A percentile compares a stretch with the other conserved stretches of the same genome.
These are phyloP conservation scores for Tychaedon coryphoeus DNA, from an alignment of 2,113 vertebrate genomes.

Conservation along the genomic window DNA sequence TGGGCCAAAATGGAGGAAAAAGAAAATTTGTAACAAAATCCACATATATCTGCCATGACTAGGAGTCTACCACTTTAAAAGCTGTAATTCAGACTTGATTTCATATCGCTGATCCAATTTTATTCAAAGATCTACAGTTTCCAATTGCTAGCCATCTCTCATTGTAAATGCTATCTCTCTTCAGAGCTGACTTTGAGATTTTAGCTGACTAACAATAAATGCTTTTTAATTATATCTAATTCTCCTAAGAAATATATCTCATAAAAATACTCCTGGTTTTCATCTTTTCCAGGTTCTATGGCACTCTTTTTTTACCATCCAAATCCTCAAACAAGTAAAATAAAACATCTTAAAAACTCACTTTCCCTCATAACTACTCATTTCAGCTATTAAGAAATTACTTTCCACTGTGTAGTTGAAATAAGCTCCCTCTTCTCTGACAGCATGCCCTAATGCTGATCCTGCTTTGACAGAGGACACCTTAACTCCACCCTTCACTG, in stretches of 20 bases:
- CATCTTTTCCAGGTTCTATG: background rate
- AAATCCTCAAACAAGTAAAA: background rate
- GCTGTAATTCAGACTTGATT: background rate
- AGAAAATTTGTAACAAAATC: background rate
- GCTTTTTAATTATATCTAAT: background rate
- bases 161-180: background rate
- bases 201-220: background rate
- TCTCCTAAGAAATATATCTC: background rate
- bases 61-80: background rate
- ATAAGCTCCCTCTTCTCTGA: background rate
- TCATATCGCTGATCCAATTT: background rate
- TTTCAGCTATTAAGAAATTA: background rate
- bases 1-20: background rate
- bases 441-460: background rate
- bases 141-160: background rate
- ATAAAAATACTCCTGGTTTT: background rate
- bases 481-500: background rate
- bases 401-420: background rate
- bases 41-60: background rate
- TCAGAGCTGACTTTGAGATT: background rate
- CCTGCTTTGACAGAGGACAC: background rate
- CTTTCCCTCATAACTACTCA: background rate
- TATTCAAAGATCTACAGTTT: background rate
- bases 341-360: background rate
- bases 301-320: background rate